phyloP scores from a whole-genome alignment of 1,140 invertebrate genomes.

The Cydia strobilella region DNA sequence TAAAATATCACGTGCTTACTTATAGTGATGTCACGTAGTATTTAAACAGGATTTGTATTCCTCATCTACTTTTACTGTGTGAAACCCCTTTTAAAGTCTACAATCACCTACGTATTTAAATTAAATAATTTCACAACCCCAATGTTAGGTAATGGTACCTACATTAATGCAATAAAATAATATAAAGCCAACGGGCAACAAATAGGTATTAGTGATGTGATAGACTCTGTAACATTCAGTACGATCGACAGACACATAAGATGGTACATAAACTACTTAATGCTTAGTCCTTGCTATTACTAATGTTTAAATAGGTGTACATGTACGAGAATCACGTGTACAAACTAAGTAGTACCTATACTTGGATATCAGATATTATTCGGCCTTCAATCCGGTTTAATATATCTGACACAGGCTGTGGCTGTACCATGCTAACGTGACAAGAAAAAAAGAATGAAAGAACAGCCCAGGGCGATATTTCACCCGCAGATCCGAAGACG shows the following conservation, averaged over 20 bases:
- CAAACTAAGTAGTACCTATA: neutral
- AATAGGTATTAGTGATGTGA: conserved; percentile 58
- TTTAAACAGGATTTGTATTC: neutral
- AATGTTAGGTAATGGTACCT: neutral
- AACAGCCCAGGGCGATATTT: conserved; percentile 48
- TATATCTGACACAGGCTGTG: conserved; percentile 37
- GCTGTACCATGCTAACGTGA: conserved; percentile 44
- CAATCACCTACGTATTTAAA: neutral
- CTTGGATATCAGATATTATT: neutral
- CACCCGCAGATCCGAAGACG: conserved; percentile 51
- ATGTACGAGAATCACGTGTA: neutral
- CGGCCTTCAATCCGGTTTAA: conserved; percentile 2
- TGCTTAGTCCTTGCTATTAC: neutral
- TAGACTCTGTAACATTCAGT: neutral
- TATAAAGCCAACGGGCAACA: conserved; percentile 40
- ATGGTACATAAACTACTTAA: neutral
- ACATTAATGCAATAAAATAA: conserved; percentile 34
- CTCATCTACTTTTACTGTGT: neutral
- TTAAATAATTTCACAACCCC: conserved; percentile 11
- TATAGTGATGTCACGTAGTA: neutral
- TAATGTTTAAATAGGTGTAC: neutral
- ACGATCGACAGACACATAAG: neutral
- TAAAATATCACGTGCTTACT: no score
- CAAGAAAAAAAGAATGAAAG: conserved; percentile 53
- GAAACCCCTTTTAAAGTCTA: neutral